Percentiles rank a stretch among this genome's conserved stretches.
phyloP scores from a whole-genome alignment of 2,888 invertebrate genomes.

The Sussaba pulchella region DNA sequence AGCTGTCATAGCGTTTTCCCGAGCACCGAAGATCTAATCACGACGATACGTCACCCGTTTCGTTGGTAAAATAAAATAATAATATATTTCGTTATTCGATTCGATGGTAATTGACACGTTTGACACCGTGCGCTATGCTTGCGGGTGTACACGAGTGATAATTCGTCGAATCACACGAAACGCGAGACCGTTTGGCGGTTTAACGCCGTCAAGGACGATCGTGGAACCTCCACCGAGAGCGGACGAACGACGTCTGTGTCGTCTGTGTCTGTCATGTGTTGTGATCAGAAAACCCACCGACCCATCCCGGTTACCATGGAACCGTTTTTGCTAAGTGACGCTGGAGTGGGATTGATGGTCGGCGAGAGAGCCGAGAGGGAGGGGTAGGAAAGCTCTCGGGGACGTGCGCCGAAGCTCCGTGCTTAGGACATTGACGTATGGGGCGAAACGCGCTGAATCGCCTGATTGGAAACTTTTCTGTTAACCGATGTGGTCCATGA shows the following conservation, averaged over 20 bases:
- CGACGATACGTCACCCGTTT: too few relatives aligned
- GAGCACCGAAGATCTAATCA: too few relatives aligned
- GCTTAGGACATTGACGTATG: too few relatives aligned
- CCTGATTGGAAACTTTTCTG: too few relatives aligned
- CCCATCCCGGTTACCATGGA: slow-evolving; percentile 80
- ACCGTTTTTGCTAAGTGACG: slow-evolving; percentile 55
- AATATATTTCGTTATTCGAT: not conserved
- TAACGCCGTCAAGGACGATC: slow-evolving; percentile 22
- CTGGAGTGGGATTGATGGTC: slow-evolving; percentile 28
- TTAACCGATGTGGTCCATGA: too few relatives aligned
- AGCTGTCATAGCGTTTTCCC: slow-evolving; percentile 37
- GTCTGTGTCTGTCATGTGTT: too few relatives aligned
- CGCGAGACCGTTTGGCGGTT: slow-evolving; percentile 15
- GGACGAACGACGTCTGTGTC: slow-evolving; percentile 71
- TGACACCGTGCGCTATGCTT: slow-evolving; percentile 10
- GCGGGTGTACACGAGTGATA: not conserved
- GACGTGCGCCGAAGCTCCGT: not conserved
- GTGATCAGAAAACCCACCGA: slow-evolving; percentile 75
- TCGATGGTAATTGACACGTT: slow-evolving; percentile 34
- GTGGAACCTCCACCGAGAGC: slow-evolving; percentile 53
- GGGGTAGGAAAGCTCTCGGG: not conserved
- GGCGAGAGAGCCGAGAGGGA: not conserved
- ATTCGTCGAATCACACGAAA: not conserved
- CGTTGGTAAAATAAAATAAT: too few relatives aligned
- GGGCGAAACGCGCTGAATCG: too few relatives aligned